A percentile compares a stretch with the other conserved stretches of the same genome.
Evolutionary conservation across 2,113 vertebrate genomes (phyloP).

Genomic region (Castor canadensis): DNA sequence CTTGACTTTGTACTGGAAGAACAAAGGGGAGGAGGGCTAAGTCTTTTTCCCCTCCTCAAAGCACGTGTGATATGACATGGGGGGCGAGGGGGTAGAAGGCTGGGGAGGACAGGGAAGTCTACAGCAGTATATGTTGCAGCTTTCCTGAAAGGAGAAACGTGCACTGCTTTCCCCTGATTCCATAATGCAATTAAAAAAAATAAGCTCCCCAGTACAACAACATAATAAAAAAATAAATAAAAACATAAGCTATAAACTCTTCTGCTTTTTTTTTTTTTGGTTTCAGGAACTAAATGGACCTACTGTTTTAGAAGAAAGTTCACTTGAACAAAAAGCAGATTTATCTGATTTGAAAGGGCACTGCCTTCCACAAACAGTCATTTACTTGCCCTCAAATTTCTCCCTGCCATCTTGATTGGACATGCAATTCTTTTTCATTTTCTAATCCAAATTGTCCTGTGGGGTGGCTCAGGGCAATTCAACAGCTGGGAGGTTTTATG

Average conservation of each 20-base stretch:
- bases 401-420: neutral
- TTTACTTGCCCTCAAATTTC: neutral
- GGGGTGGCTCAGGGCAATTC: neutral
- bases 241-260: too few species aligned
- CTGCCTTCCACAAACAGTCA: neutral
- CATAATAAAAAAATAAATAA: too few species aligned
- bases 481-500: neutral
- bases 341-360: neutral
- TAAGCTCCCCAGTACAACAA: too few species aligned
- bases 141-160: neutral
- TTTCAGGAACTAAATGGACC: neutral
- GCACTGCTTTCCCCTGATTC: neutral
- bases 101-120: neutral
- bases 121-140: neutral
- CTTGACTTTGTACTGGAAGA: neutral
- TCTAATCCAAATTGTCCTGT: neutral
- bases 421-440: neutral
- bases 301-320: neutral
- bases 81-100: neutral
- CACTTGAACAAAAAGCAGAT: neutral
- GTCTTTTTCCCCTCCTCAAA: too few species aligned
- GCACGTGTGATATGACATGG: accelerated
- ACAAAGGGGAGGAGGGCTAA: neutral
- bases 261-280: neutral
- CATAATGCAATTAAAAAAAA: neutral